Percentiles rank a stretch among this genome's conserved stretches.
Evolutionary conservation across 2,797 vertebrate species (phyloP).

Genomic region (Poeciliopsis gracilis): DNA sequence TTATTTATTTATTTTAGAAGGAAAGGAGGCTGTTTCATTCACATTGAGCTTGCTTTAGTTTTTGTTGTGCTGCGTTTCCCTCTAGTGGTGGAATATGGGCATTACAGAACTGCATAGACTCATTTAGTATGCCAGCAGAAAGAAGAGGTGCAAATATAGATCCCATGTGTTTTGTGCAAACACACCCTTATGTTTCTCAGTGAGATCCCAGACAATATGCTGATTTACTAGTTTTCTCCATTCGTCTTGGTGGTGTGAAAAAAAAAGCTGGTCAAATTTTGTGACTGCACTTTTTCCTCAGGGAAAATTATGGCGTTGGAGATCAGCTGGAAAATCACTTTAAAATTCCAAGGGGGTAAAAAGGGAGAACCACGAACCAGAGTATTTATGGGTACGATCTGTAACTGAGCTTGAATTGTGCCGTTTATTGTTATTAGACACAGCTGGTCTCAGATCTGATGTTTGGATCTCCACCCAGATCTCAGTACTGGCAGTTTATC

Average conservation of each 20-base stretch:
- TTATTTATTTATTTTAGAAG: neutral
- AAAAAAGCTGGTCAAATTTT: neutral
- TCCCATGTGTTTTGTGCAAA: neutral
- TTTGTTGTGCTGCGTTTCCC: constrained; percentile 27
- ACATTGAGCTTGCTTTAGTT: neutral
- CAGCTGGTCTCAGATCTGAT: neutral
- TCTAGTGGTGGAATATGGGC: constrained; percentile 42
- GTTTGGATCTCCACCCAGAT: neutral
- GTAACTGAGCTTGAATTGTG: constrained; percentile 22
- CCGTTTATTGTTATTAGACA: neutral
- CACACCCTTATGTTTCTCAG: neutral
- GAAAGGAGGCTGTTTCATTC: neutral
- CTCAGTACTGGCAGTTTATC: neutral
- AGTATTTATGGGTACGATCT: neutral
- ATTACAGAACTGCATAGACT: constrained; percentile 21
- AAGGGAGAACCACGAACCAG: neutral
- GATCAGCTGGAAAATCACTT: constrained; percentile 27
- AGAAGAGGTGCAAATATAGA: neutral
- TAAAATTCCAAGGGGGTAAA: neutral
- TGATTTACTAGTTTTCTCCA: neutral
- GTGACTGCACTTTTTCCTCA: neutral
- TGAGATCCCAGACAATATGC: neutral
- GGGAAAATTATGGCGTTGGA: constrained; percentile 3
- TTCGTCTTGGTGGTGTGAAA: neutral
- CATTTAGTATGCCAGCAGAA: neutral